Evolutionary conservation across 2,113 vertebrate genomes (phyloP).

Genomic region (Rhynchomys soricoides): DNA sequence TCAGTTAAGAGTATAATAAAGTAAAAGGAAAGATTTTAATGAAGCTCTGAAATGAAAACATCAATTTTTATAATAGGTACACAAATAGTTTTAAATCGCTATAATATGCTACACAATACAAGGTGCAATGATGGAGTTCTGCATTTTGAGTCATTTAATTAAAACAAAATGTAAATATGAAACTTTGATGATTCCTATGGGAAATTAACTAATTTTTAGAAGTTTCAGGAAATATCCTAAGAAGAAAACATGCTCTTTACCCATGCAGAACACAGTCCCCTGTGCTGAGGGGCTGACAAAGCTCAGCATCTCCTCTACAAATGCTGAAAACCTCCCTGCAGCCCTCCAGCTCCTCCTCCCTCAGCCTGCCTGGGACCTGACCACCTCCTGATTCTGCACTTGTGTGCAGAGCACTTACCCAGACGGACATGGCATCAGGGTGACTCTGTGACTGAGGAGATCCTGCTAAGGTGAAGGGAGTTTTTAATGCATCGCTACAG

Average conservation of each 20-base stretch:
- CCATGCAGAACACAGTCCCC: background rate
- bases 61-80: background rate
- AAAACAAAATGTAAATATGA: background rate
- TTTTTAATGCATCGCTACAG: background rate
- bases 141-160: background rate
- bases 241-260: background rate
- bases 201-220: background rate
- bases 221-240: background rate
- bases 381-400: background rate
- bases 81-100: background rate
- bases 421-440: accelerated
- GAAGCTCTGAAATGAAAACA: background rate
- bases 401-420: background rate
- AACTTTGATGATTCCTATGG: background rate
- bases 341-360: background rate
- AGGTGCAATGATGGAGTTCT: background rate
- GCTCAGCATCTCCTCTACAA: background rate
- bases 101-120: background rate
- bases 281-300: background rate
- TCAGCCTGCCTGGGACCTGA: accelerated
- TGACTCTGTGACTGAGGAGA: background rate
- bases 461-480: background rate
- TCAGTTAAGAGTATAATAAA: background rate
- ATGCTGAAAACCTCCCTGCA: background rate
- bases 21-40: background rate